These are phyloP conservation scores for Elmis aenea DNA, from an alignment of 2,888 invertebrate species.

Conservation along the genomic window DNA sequence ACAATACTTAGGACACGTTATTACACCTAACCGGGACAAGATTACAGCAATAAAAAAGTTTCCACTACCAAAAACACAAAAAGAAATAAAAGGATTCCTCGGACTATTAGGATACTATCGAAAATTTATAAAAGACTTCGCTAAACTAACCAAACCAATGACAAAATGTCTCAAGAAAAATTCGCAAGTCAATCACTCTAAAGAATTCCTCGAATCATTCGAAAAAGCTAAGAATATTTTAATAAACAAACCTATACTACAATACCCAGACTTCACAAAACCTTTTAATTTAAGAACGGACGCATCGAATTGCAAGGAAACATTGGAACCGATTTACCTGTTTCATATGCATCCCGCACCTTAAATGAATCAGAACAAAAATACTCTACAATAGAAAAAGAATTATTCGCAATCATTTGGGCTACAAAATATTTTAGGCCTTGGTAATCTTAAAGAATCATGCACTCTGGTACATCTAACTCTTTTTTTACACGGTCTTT, in stretches of 20 bases:
- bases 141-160: slow-evolving; percentile 5
- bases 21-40: slow-evolving; percentile 1
- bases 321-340: slow-evolving; percentile 10
- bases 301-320: slow-evolving; percentile 16
- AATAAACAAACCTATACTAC: slow-evolving; percentile 11
- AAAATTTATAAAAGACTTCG: slow-evolving; percentile 2
- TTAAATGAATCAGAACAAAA: slow-evolving; percentile 18
- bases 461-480: too few relatives aligned
- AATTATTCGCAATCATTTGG: slow-evolving; percentile 31
- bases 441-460: too few relatives aligned
- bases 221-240: slow-evolving; percentile 9
- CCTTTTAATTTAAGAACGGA: slow-evolving; percentile 17
- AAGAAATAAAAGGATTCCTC: slow-evolving; percentile 4
- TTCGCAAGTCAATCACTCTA: not conserved
- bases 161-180: slow-evolving; percentile 2
- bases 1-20: slow-evolving; percentile 3
- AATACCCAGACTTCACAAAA: slow-evolving; percentile 15
- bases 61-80: slow-evolving; percentile 2
- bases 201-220: slow-evolving; percentile 6
- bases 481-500: too few relatives aligned
- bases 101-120: slow-evolving; percentile 2
- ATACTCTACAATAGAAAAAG: slow-evolving; percentile 37
- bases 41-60: slow-evolving; percentile 2
- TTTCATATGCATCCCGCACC: slow-evolving; percentile 17
- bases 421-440: too few relatives aligned